phyloP scores from a whole-genome alignment of 2,888 invertebrate genomes.

The Fragum whitleyi region DNA sequence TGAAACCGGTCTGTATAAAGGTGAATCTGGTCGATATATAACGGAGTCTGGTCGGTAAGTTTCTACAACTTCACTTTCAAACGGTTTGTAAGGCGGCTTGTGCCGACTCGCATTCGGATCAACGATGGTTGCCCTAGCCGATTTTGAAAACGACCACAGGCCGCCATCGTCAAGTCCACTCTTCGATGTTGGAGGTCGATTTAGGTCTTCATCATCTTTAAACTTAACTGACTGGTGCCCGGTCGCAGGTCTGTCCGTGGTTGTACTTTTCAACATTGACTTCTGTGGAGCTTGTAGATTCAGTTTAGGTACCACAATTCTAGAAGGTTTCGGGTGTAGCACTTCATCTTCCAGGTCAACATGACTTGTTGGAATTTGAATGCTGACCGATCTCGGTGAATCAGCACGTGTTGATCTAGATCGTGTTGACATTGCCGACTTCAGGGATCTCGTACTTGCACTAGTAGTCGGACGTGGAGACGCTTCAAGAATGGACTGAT shows the following conservation, averaged over 20 bases:
- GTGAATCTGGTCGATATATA: not conserved
- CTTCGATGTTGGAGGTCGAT: conserved; percentile 37
- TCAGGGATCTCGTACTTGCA: not conserved
- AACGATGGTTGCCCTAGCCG: conserved; percentile 42
- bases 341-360: conserved; percentile 22
- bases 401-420: not conserved
- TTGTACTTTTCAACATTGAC: conserved; percentile 27
- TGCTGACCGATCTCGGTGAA: conserved; percentile 12
- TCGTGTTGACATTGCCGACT: conserved; percentile 1
- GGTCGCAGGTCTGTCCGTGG: conserved; percentile 22
- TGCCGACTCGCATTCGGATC: conserved; percentile 40
- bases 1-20: conserved; percentile 1
- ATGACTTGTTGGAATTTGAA: not conserved
- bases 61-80: conserved; percentile 33
- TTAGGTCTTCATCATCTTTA: conserved; percentile 35
- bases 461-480: conserved; percentile 16
- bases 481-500: conserved; percentile 11
- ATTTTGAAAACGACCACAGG: conserved; percentile 34
- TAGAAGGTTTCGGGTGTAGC: conserved; percentile 48
- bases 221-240: conserved; percentile 53
- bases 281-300: conserved; percentile 22
- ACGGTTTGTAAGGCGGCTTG: conserved; percentile 7
- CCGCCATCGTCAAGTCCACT: conserved; percentile 2
- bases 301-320: conserved; percentile 36
- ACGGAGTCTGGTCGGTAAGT: conserved; percentile 35